These are phyloP conservation scores for Bembecia ichneumoniformis DNA, from an alignment of 2,888 invertebrate species.

Conservation along the genomic window DNA sequence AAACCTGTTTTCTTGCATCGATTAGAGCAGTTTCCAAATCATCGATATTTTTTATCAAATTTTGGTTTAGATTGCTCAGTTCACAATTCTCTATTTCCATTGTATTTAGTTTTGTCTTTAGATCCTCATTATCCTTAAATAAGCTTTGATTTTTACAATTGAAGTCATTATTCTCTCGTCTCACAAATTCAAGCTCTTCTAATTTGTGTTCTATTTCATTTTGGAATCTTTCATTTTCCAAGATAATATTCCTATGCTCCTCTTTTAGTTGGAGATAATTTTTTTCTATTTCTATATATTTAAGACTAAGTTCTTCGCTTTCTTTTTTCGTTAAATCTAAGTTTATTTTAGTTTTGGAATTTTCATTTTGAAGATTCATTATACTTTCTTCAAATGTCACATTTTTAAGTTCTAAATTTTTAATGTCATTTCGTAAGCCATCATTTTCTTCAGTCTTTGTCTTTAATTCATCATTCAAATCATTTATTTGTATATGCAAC, in stretches of 20 bases:
- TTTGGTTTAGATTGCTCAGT: slow-evolving; percentile 29
- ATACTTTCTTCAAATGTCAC: slow-evolving; percentile 20
- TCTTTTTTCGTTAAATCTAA: slow-evolving; percentile 31
- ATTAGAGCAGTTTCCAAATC: slow-evolving; percentile 42
- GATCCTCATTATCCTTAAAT: slow-evolving; percentile 20
- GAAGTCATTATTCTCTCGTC: slow-evolving; percentile 34
- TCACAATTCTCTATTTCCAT: slow-evolving; percentile 32
- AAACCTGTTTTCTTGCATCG: slow-evolving; percentile 40
- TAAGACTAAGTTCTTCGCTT: slow-evolving; percentile 31
- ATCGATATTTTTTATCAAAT: slow-evolving; percentile 33
- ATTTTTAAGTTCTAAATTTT: slow-evolving; percentile 23
- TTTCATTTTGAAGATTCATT: slow-evolving; percentile 28
- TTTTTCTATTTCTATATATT: slow-evolving; percentile 32
- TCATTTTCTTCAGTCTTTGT: slow-evolving; percentile 36
- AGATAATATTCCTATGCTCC: slow-evolving; percentile 21
- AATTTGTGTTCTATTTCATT: slow-evolving; percentile 25
- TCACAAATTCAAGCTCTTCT: slow-evolving; percentile 22
- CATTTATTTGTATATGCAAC: slow-evolving; percentile 28
- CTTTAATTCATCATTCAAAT: slow-evolving; percentile 29
- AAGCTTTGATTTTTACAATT: slow-evolving; percentile 30
- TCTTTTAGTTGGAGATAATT: slow-evolving; percentile 31
- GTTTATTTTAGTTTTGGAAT: slow-evolving; percentile 21
- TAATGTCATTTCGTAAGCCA: slow-evolving; percentile 24
- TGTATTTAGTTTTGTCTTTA: neutral
- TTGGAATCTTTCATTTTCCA: slow-evolving; percentile 37